Evolutionary conservation across 2,888 invertebrate species (phyloP).

Genomic region (Latrodectus elegans): DNA sequence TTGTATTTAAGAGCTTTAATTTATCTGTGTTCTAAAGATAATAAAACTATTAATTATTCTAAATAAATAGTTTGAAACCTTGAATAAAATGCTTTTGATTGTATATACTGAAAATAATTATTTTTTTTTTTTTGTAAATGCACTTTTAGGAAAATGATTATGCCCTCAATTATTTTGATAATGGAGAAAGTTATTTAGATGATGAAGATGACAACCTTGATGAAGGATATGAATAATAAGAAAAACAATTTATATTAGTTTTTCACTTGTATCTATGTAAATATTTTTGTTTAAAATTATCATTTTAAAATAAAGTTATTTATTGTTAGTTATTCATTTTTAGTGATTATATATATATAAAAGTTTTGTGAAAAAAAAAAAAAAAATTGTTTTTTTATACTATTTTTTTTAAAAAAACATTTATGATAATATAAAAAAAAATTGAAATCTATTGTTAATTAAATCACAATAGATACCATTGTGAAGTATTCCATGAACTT

Average conservation of each 20-base stretch:
- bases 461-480: too few species aligned
- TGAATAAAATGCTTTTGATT: not conserved
- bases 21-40: too few species aligned
- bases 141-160: conserved; percentile 70
- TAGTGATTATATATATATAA: not conserved
- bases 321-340: not conserved
- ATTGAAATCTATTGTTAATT: too few species aligned
- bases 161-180: conserved; percentile 70
- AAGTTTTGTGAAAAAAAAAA: conserved; percentile 15
- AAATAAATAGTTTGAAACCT: not conserved
- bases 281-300: not conserved
- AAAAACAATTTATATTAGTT: not conserved
- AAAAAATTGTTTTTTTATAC: too few species aligned
- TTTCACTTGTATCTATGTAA: not conserved
- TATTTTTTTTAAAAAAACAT: too few species aligned
- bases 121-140: conserved; percentile 10
- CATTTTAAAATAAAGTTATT: too few species aligned
- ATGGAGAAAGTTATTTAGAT: conserved; percentile 71
- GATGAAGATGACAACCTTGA: conserved; percentile 71
- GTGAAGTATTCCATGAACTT: too few species aligned
- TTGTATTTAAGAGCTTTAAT: too few species aligned
- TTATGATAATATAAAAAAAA: too few species aligned
- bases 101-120: not conserved
- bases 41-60: too few species aligned
- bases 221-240: conserved; percentile 70